Conservation (phyloP, 2,888 invertebrate genomes). For the Celastrina argiolus region DNA sequence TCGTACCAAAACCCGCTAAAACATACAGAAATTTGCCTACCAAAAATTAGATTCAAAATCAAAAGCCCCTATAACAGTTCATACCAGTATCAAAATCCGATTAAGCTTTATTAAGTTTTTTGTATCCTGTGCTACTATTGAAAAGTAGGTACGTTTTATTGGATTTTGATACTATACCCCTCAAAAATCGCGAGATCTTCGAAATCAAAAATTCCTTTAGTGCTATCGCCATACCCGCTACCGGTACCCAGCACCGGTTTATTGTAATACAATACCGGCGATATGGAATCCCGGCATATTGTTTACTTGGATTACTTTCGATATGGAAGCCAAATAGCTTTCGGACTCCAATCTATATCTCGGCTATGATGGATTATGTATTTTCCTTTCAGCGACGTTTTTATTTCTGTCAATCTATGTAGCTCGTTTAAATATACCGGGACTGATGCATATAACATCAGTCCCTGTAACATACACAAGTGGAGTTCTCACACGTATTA, state of each 20-base stretch:
- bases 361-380: background rate
- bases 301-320: constrained; percentile 7
- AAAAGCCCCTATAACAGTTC: no score
- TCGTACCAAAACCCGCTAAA: no score
- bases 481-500: no score
- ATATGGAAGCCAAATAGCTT: constrained; percentile 11
- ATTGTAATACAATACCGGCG: background rate
- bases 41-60: no score
- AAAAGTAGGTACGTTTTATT: no score
- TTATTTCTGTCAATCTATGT: background rate
- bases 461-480: background rate
- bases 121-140: no score
- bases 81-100: no score
- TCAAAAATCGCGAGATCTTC: background rate
- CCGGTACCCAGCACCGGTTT: background rate
- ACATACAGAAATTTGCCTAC: no score
- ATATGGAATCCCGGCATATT: background rate
- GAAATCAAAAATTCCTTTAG: background rate
- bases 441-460: background rate
- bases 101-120: no score
- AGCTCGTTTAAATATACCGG: background rate
- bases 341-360: constrained; percentile 4
- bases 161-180: no score
- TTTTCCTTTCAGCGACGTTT: background rate
- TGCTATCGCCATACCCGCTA: background rate